Conservation (phyloP, 2,113 vertebrate species). For the Cinclus cinclus region DNA sequence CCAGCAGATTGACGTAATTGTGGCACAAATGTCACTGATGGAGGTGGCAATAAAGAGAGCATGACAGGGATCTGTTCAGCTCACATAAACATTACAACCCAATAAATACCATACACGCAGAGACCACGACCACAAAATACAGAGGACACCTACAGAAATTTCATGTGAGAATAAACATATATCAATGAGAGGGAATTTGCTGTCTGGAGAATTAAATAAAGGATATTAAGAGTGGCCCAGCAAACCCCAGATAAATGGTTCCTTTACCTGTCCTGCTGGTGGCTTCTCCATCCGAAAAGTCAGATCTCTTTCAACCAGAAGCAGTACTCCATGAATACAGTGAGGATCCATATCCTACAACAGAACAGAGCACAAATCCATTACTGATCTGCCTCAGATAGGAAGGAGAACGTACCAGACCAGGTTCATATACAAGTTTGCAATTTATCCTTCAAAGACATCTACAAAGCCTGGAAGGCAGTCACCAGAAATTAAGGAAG, state of each 20-base stretch:
- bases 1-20: not conserved
- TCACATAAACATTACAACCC: not conserved
- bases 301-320: conserved; percentile 80
- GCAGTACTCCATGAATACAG: conserved; percentile 79
- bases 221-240: not conserved
- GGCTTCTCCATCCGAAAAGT: conserved; percentile 73
- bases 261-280: conserved; percentile 79
- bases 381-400: not conserved
- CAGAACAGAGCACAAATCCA: not conserved
- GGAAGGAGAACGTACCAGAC: not conserved
- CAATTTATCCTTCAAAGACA: not conserved
- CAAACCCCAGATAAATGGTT: not conserved
- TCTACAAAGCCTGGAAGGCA: not conserved
- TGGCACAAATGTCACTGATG: not conserved
- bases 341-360: conserved; percentile 74
- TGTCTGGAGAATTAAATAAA: not conserved
- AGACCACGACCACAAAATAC: not conserved
- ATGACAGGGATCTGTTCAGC: not conserved
- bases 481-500: not conserved
- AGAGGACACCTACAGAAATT: not conserved
- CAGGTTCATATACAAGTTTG: not conserved
- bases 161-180: not conserved
- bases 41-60: not conserved
- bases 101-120: not conserved
- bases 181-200: not conserved